These are phyloP conservation scores for Paradoxurus hermaphroditus DNA, from an alignment of 2,113 vertebrate species.

Conservation along the genomic window DNA sequence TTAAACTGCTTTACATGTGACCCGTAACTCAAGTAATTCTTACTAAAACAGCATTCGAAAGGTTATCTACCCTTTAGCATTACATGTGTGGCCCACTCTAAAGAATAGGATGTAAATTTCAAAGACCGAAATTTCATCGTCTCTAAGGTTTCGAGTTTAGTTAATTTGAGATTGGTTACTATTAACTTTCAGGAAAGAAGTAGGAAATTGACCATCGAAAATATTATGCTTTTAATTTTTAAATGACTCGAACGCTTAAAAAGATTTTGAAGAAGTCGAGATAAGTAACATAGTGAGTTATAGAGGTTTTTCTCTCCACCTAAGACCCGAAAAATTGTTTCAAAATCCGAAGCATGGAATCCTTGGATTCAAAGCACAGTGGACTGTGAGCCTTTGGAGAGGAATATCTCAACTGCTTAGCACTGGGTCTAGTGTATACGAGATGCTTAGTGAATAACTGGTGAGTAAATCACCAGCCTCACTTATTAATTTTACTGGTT, in stretches of 20 bases:
- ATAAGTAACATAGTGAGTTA: background rate
- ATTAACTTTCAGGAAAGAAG: conserved; percentile 10
- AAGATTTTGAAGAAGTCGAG: background rate
- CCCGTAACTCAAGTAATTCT: conserved; percentile 12
- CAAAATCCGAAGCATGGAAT: background rate
- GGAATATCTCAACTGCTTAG: background rate
- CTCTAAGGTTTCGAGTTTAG: background rate
- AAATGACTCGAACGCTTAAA: background rate
- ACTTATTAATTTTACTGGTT: background rate
- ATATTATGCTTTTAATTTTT: conserved; percentile 15
- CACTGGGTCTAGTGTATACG: background rate
- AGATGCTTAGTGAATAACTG: background rate
- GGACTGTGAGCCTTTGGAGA: background rate
- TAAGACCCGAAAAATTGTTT: background rate
- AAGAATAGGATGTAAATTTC: background rate
- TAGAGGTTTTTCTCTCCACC: background rate
- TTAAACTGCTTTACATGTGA: background rate
- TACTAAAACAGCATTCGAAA: conserved; percentile 58
- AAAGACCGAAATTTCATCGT: background rate
- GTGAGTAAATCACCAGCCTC: background rate
- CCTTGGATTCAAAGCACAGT: background rate
- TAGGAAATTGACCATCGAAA: background rate
- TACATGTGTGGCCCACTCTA: background rate
- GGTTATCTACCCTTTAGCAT: background rate
- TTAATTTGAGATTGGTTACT: conserved; percentile 12